phyloP scores from a whole-genome alignment of 2,113 vertebrate species.

The Ellobius talpinus region DNA sequence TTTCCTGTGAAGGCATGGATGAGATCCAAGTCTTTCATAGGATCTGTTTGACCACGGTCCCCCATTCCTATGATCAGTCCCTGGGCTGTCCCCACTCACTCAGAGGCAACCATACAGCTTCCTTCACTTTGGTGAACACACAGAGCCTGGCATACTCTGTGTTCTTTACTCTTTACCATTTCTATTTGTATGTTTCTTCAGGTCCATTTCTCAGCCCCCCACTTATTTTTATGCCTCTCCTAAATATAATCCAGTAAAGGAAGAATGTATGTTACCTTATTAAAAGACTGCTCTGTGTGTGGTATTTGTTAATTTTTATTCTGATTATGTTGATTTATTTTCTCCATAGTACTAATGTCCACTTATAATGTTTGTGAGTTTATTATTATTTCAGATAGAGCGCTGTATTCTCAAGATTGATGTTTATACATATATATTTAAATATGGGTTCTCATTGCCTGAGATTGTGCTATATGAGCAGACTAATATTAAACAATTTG shows the following conservation, averaged over 20 bases:
- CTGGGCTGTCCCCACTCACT: background rate
- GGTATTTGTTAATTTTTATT: background rate
- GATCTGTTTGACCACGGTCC: background rate
- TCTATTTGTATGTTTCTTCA: background rate
- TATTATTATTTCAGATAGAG: background rate
- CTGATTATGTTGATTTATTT: background rate
- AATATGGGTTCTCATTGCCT: background rate
- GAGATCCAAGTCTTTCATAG: background rate
- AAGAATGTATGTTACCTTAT: background rate
- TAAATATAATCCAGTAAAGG: background rate
- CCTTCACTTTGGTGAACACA: background rate
- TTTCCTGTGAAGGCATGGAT: background rate
- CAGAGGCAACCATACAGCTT: background rate
- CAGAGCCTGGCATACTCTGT: background rate
- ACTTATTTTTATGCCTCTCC: background rate
- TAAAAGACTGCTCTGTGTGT: background rate
- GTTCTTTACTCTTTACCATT: background rate
- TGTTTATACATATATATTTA: background rate
- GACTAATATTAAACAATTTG: background rate
- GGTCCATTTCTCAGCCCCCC: background rate
- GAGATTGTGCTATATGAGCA: background rate
- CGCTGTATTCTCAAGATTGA: background rate
- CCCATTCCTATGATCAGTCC: background rate
- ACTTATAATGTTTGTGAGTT: background rate
- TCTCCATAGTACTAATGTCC: background rate